Conservation (phyloP, 2,113 vertebrate species). For the Catagonus wagneri region DNA sequence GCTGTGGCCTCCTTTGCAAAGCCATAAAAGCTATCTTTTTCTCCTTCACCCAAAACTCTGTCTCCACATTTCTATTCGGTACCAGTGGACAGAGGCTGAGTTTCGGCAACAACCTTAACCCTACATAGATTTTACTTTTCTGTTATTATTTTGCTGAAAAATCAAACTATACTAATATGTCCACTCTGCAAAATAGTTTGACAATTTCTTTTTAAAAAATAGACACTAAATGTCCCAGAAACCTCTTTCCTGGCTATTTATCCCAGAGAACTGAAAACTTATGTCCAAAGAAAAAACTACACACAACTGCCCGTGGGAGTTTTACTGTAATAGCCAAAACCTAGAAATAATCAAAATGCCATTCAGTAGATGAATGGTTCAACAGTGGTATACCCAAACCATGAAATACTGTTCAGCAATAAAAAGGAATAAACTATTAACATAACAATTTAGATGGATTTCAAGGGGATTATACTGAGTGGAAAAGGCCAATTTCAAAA, state of each 20-base stretch:
- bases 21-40: no score
- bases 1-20: no score
- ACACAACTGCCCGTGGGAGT: background rate
- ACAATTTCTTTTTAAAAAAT: background rate
- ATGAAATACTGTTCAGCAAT: background rate
- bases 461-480: background rate
- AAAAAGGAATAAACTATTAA: background rate
- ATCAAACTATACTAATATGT: background rate
- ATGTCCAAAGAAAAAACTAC: background rate
- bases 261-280: conserved; percentile 15
- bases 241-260: background rate
- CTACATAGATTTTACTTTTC: background rate
- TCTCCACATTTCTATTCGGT: no score
- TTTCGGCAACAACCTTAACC: background rate
- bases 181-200: background rate
- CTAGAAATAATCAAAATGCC: background rate
- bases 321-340: conserved; percentile 22
- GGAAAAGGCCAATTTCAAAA: conserved; percentile 25
- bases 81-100: no score
- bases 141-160: background rate
- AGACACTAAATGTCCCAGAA: background rate
- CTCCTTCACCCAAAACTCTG: no score
- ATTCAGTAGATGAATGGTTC: background rate
- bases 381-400: background rate
- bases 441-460: background rate